Evolutionary conservation across 2,888 invertebrate genomes (phyloP).

Genomic region (Tachina lurida): DNA sequence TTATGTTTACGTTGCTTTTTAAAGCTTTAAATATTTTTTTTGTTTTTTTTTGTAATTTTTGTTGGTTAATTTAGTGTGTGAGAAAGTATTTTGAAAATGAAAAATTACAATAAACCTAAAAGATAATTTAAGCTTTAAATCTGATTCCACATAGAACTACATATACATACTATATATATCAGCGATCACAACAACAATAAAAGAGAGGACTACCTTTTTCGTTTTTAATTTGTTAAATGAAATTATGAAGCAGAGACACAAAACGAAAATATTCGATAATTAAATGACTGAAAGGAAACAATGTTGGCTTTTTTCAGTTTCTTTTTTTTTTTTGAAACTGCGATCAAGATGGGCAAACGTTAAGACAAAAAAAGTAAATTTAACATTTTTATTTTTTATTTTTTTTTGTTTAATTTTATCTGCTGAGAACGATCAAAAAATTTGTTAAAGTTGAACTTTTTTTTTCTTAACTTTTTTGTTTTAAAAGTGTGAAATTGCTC

Average conservation of each 20-base stretch:
- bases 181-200: slow-evolving; percentile 23
- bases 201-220: slow-evolving; percentile 42
- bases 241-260: slow-evolving; percentile 38
- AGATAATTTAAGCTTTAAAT: slow-evolving; percentile 65
- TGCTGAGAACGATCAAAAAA: slow-evolving; percentile 58
- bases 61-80: slow-evolving; percentile 45
- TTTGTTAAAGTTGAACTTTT: slow-evolving; percentile 42
- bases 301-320: slow-evolving; percentile 22
- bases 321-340: background rate
- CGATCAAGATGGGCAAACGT: slow-evolving; percentile 29
- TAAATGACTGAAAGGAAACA: slow-evolving; percentile 16
- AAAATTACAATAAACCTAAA: slow-evolving; percentile 65
- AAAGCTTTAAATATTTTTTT: background rate
- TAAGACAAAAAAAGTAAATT: slow-evolving; percentile 21
- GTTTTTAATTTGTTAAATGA: slow-evolving; percentile 30
- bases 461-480: slow-evolving; percentile 38
- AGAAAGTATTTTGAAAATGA: slow-evolving; percentile 68
- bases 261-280: slow-evolving; percentile 26
- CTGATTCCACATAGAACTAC: slow-evolving; percentile 47
- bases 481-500: slow-evolving; percentile 77
- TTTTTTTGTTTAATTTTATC: slow-evolving; percentile 33
- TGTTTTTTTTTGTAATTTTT: slow-evolving; percentile 11
- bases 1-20: slow-evolving; percentile 13
- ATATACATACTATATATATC: background rate
- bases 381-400: background rate